phyloP scores from a whole-genome alignment of 2,113 vertebrate genomes.

The Rattus norvegicus region DNA sequence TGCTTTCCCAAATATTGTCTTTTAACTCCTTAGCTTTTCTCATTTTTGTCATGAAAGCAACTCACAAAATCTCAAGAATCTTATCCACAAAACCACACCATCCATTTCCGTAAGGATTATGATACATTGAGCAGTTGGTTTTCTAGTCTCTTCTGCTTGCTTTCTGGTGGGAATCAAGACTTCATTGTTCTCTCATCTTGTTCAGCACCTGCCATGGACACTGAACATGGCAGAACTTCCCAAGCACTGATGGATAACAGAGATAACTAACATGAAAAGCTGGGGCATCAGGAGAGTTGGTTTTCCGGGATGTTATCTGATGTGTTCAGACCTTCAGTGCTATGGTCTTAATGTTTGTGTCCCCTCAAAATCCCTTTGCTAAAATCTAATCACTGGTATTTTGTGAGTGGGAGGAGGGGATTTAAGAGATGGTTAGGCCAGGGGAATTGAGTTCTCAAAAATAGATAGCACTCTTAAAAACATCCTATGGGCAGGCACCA shows the following conservation, averaged over 20 bases:
- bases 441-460: not conserved
- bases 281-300: not conserved
- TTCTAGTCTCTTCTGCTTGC: not conserved
- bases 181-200: not conserved
- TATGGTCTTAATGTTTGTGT: not conserved
- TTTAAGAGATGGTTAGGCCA: not conserved
- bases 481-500: no score
- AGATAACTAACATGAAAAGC: not conserved
- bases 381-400: not conserved
- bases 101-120: not conserved
- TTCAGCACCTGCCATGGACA: not conserved
- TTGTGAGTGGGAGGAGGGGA: not conserved
- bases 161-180: not conserved
- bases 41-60: not conserved
- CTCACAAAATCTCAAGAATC: not conserved
- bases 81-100: not conserved
- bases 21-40: not conserved
- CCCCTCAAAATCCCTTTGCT: not conserved
- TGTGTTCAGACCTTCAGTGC: not conserved
- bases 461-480: not conserved
- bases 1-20: not conserved
- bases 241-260: not conserved
- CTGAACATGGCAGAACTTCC: not conserved
- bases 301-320: not conserved
- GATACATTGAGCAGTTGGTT: not conserved